Base-by-base conservation (phyloP, 1,140 invertebrate genomes). In the Paramacrobiotus metropolitanus region DNA sequence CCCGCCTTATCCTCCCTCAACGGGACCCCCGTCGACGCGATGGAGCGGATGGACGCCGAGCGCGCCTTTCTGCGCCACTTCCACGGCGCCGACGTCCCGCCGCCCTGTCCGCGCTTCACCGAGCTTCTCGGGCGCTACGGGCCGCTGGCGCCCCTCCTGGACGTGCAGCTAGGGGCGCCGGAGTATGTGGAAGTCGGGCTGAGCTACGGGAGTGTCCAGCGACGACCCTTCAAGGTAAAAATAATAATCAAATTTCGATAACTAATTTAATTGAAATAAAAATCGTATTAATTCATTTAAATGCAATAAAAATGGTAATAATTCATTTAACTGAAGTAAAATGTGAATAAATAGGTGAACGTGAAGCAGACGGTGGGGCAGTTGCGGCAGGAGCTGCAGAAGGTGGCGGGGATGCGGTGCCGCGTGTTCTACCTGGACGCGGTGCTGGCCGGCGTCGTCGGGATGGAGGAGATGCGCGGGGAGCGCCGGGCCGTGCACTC, bases 11-110 rank as follows among this genome's bases (percentile, higher is more conserved):
- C 15, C 15, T 9, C 28, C 4, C 48, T 55, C 15, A 55, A 55
- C 24, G 48, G 48, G 4, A 55, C 48, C 15, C 4, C 48, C 48
- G 24, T 55, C 24, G 48, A 55, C 4, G 9, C 48, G 15, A 15
- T 55, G 48, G 48, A 55, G 28, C 48, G 48, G 4, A 55, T 55
- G 48, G 48, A 55, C 24, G 48, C 48, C 48, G 48, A 55, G 28
- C 48, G 48, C 15, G 48, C 48, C 48, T 55, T 55, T 28, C 48
- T 55, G 4, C 48, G 48, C 15, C 48, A 55, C 48, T 55, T 55
- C 28, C 48, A 55, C 48, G 24, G 48, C 48, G 15, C 15, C 9
- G 24, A 28, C 48, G 15, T 24, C 15, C 15, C 48, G 4, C 48
- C 48, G 48, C 15, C 4, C 4, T n/a, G n/a, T n/a, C n/a, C n/a